Base-by-base conservation (phyloP, 64 coral and sea anemone species). In the Montipora capricornis region DNA sequence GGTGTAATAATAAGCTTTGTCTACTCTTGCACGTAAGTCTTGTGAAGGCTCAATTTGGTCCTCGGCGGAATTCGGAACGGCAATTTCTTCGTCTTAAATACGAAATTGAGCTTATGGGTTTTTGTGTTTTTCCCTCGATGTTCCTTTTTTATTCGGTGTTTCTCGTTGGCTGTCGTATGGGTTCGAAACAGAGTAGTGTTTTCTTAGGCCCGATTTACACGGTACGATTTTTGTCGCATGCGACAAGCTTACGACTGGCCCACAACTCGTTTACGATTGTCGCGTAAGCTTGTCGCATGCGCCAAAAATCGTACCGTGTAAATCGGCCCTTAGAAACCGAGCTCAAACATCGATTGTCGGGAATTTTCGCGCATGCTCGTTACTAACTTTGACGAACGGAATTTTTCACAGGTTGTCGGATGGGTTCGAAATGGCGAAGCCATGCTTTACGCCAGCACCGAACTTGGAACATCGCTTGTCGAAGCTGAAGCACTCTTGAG, bases 361-460 rank as follows among this genome's bases (percentile, higher is more conserved):
- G 37, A 37, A 37, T 2, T 37, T 37, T 37, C 74, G 7, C 14
- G 19, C 9, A 47, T 75, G 4, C 71, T 50, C 53, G 46, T 51
- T 19, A n/a, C 7, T 89, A 67, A 68, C 49, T 76, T 37, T 37
- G 37, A 37, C 37, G 1, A 37, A 37, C 87, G 74, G 51, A 4
- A 17, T 60, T 89, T 78, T n/a, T 77, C 49, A 58, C 76, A 99
- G 98, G 98, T 96, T 16, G 81, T 99, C 49, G 95, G 98, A 0
- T 96, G 98, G 95, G 95, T 99, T 81, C 78, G 95, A 60, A 99
- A 99, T 96, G 95, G 98, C 26, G 98, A 99, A 47, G 95, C 95
- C 46, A 99, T 99, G 95, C 87, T 99, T 26, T 94, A 96, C 73
- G 95, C 98, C 11, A 94, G 88, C 76, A 94, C 92, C 19, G 95